Conservation (phyloP, 1,140 invertebrate genomes). For the Apis laboriosa region DNA sequence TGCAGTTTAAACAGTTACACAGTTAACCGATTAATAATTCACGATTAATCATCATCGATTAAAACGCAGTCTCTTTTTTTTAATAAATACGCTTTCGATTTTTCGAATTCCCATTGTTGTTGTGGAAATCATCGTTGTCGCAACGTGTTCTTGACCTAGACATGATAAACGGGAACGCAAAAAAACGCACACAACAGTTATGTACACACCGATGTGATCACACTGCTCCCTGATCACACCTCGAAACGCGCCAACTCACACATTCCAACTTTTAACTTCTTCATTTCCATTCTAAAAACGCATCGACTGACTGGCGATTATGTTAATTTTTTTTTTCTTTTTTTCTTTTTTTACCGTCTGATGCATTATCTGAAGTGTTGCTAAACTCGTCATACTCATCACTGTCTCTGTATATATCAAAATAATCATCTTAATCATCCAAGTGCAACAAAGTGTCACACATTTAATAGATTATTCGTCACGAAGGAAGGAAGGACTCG, state of each 20-base stretch:
- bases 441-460: too few relatives aligned
- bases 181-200: constrained; percentile 36
- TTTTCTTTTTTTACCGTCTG: not conserved
- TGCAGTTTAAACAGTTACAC: too few relatives aligned
- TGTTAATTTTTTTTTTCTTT: not conserved
- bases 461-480: too few relatives aligned
- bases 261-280: not conserved
- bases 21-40: too few relatives aligned
- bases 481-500: too few relatives aligned
- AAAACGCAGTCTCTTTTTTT: not conserved
- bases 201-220: constrained; percentile 1
- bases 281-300: constrained; percentile 16
- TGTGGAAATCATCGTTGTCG: too few relatives aligned
- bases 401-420: too few relatives aligned
- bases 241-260: too few relatives aligned
- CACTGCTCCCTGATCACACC: too few relatives aligned
- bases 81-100: not conserved
- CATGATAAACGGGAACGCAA: constrained; percentile 28
- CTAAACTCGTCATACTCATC: not conserved
- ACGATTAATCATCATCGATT: not conserved
- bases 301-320: not conserved
- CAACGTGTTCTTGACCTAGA: constrained; percentile 40
- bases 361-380: not conserved
- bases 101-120: not conserved
- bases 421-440: too few relatives aligned